Conservation (phyloP, 37 sponge, comb jelly and placozoan genomes). For the Oscarella lobularis region DNA sequence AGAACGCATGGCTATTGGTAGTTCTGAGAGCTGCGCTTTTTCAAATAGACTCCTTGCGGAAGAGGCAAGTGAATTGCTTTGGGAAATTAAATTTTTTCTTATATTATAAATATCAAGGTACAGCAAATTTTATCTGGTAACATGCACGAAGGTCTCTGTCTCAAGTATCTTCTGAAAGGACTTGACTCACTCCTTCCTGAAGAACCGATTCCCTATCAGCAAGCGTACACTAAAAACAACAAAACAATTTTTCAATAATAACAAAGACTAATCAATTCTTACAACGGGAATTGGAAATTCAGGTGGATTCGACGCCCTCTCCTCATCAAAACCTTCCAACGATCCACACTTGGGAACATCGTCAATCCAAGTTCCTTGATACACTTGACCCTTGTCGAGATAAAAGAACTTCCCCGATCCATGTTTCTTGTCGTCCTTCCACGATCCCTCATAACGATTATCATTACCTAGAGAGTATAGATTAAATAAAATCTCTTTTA, state of each 20-base stretch:
- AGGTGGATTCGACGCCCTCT: slow-evolving; percentile 60
- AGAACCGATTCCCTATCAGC: too few relatives aligned
- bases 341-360: slow-evolving; percentile 81
- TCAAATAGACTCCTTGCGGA: too few relatives aligned
- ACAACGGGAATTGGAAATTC: slow-evolving; percentile 82
- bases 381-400: slow-evolving; percentile 80
- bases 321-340: slow-evolving; percentile 59
- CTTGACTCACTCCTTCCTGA: too few relatives aligned
- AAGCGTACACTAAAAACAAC: too few relatives aligned
- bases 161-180: too few relatives aligned
- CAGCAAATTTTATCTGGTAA: too few relatives aligned
- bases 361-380: slow-evolving; percentile 74
- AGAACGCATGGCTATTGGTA: too few relatives aligned
- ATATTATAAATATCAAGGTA: too few relatives aligned
- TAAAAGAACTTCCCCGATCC: slow-evolving; percentile 69
- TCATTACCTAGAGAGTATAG: background rate
- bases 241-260: background rate
- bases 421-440: slow-evolving; percentile 50
- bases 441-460: slow-evolving; percentile 1
- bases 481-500: background rate
- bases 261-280: slow-evolving; percentile 2
- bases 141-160: too few relatives aligned
- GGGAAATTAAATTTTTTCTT: too few relatives aligned
- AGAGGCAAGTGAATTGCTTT: too few relatives aligned
- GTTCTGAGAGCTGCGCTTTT: too few relatives aligned